Base-by-base conservation (phyloP, 2,888 invertebrate species). In the Sinelater perroti region DNA sequence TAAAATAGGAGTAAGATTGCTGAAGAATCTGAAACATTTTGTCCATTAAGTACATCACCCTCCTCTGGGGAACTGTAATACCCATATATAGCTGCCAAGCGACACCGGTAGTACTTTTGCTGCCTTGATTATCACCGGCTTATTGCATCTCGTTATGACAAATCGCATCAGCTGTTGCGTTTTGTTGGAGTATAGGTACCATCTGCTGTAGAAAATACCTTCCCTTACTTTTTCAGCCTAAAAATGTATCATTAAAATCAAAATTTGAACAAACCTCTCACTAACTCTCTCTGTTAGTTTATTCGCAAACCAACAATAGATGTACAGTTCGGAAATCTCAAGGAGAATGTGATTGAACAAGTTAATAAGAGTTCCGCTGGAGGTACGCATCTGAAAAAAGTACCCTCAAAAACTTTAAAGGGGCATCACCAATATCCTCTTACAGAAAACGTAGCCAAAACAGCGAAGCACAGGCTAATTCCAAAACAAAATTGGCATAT, bases 401-500 rank as follows among this genome's bases (percentile, higher is more conserved):
- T n/a, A n/a, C n/a, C n/a, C n/a, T n/a, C n/a, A n/a, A n/a, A n/a
- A n/a, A n/a, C n/a, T n/a, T n/a, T n/a, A n/a, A 24, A 24, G 10
- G 10, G 5, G 28, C 5, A 28, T 28, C 24, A 24, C 7, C 7
- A 17, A 13, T 11, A 3, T 21, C 11, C 28, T 14, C 30, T 45
- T 51, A 56, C 56, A 24, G 60, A 56, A 35, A 60, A 56, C 1
- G 52, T 44, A 8, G 56, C 54, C 10, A 60, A 46, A 18, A 55
- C 56, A 11, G 56, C 60, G 49, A 60, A 60, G 31, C 60, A 60
- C 1, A 60, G 28, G 17, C 47, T 56, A n/a, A 56, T 52, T 1
- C 56, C 54, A 45, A 56, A 60, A 21, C 42, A 47, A 17, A 46
- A 60, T 28, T 60, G 60, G 16, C 56, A 52, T 2, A 56, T 50